Conservation (phyloP, 2,888 invertebrate species). For the Amiota minor region DNA sequence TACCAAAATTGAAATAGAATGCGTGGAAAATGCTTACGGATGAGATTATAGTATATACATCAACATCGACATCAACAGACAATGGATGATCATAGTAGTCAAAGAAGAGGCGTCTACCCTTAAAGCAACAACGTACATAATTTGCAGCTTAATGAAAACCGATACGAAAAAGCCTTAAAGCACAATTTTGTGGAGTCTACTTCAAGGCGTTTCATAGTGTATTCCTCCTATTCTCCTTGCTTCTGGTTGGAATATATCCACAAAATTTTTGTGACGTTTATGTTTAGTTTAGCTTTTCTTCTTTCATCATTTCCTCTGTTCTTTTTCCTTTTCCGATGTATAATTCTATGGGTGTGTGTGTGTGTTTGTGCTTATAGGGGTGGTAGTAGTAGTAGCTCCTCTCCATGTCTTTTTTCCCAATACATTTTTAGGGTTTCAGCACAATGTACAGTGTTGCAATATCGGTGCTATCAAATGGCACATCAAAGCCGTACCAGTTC, state of each 20-base stretch:
- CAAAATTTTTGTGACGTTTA: no score
- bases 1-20: not conserved
- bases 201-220: no score
- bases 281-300: no score
- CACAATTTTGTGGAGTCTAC: no score
- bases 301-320: no score
- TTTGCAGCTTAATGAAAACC: no score
- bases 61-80: not conserved
- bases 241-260: no score
- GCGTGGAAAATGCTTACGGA: constrained; percentile 3
- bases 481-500: constrained; percentile 12
- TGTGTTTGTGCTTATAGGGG: not conserved
- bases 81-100: not conserved
- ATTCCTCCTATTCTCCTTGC: no score
- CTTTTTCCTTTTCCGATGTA: not conserved
- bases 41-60: not conserved
- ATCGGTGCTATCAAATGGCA: constrained; percentile 20
- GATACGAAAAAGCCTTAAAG: no score
- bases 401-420: not conserved
- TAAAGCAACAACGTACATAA: constrained; percentile 1
- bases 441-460: not conserved
- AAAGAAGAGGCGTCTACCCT: not conserved
- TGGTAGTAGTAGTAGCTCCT: not conserved
- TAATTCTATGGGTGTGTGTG: not conserved
- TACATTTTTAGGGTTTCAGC: constrained; percentile 10